Evolutionary conservation across 1,140 invertebrate genomes (phyloP), one percentile per base, ranked within the genome.

Genomic region (Andrena cerasifolii): DNA sequence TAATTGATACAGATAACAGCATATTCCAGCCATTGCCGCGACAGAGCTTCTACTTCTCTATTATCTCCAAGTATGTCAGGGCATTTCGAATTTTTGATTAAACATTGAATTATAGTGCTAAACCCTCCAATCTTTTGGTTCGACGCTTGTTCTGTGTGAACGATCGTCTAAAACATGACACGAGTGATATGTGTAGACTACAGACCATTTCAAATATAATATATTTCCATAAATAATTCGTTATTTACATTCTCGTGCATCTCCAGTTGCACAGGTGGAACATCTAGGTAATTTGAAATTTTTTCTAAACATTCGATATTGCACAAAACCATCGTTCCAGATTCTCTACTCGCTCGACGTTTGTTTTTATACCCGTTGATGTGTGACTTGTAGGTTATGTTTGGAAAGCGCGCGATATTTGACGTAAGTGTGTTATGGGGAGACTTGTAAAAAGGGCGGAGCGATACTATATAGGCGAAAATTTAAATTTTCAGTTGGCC

Each of bases 21-120:
- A 85, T 93, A 94, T 80, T 94, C 94, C 24, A 94, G 85, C 94
- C 93, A 94, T 68, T 94, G 94, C 45, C 82, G 83, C 4, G 87
- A 88, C 18, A 92, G 51, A 63, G 92, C 90, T 80, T 87, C 86
- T 6, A 83, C 87, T 33, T 91, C 80, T 24, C 84, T 84, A 74
- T 92, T 83, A 26, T 83, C 87, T 10, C 89, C 91, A 54, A 93
- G 80, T 63, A 88, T 79, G 45, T 87, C 79, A 14, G 86, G 75
- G 63, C 70, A 82, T 68, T 93, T 92, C 0, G 93, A 94, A 70
- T 87, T 90, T 1, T 80, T 88, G 3, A 90, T 87, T 18, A 94
- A 79, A 10, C 82, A 86, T 78, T 93, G 91, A 36, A 94, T 85
- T 62, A 94, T 93, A 3, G 93, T 93, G 66, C 91, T 89, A 78